Evolutionary conservation across 2,888 invertebrate genomes (phyloP), one percentile per base, ranked within the genome.

Genomic region (Orthonychiurus folsomi): DNA sequence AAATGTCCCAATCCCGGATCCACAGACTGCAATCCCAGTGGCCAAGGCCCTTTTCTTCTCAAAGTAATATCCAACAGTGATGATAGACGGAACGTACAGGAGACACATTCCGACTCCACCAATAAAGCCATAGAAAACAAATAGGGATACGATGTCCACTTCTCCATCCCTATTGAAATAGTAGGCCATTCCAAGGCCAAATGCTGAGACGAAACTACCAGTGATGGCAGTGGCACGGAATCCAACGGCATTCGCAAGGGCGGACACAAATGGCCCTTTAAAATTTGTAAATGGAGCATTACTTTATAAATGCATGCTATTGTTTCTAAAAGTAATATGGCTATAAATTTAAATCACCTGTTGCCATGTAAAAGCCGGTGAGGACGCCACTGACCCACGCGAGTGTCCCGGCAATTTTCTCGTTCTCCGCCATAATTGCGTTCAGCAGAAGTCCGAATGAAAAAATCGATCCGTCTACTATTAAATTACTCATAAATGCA

Each of bases 1-100:
- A 75, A 94, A 90, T 12, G 89, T 89, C n/a, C 95, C 95, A 21
- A 94, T 89, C 12, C 97, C 97, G 0, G 95, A 94, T 24, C 97
- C 97, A 75, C 95, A 95, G 3, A 97, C 88, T 0, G 95, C 92
- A 60, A 97, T 85, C 2, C 97, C 97, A 0, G 95, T 96, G 0
- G 97, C 97, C 61, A 97, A 78, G 0, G 95, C 95, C 60, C 97
- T 83, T 85, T 91, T 93, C 77, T 87, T 87, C 78, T 97, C 95
- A 78, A 97, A 97, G 81, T 97, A 97, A 80, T 93, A 96, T 23
- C 96, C 94, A 55, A 95, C 93, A 12, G 89, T 88, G 74, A 97
- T 87, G 48, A 97, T 93, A 1, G 95, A 88, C 0, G 96, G 96
- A 73, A 96, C 89, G 80, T 94, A 97, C 70, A 96, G 87, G 82